Evolutionary conservation across 2,888 invertebrate genomes (phyloP).

Genomic region (Plagodis dolabraria): DNA sequence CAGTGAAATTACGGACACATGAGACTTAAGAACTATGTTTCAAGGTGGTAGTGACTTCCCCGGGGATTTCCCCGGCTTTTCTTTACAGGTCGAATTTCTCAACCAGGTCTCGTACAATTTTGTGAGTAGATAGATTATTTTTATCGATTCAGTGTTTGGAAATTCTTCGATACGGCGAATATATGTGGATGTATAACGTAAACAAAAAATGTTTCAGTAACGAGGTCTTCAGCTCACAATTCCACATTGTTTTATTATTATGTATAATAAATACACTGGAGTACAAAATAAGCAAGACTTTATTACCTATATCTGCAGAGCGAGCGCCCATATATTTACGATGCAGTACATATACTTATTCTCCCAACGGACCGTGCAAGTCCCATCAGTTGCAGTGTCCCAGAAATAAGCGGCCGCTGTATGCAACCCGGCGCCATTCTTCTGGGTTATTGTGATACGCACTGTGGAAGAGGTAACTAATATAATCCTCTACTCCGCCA

Average conservation of each 20-base stretch:
- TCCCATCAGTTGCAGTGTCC: constrained; percentile 92
- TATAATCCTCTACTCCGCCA: too few species aligned
- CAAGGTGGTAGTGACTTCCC: too few species aligned
- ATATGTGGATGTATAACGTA: too few species aligned
- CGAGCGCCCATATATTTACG: constrained; percentile 91
- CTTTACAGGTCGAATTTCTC: too few species aligned
- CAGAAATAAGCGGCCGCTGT: constrained; percentile 93
- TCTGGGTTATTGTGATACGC: constrained; percentile 93
- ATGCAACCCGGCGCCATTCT: constrained; percentile 92
- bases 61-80: too few species aligned
- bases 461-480: constrained; percentile 71
- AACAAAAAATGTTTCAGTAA: too few species aligned
- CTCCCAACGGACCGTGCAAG: constrained; percentile 94
- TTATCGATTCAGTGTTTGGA: too few species aligned
- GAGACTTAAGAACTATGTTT: too few species aligned
- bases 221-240: not conserved
- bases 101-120: too few species aligned
- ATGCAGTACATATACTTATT: constrained; percentile 95
- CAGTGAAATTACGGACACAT: too few species aligned
- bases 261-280: constrained; percentile 5
- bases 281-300: constrained; percentile 6
- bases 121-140: too few species aligned
- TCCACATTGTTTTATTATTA: not conserved
- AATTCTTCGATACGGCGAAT: too few species aligned
- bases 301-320: constrained; percentile 68